These are phyloP conservation scores for Oscheius sp. DNA, from an alignment of 2,888 invertebrate species.

Conservation along the genomic window DNA sequence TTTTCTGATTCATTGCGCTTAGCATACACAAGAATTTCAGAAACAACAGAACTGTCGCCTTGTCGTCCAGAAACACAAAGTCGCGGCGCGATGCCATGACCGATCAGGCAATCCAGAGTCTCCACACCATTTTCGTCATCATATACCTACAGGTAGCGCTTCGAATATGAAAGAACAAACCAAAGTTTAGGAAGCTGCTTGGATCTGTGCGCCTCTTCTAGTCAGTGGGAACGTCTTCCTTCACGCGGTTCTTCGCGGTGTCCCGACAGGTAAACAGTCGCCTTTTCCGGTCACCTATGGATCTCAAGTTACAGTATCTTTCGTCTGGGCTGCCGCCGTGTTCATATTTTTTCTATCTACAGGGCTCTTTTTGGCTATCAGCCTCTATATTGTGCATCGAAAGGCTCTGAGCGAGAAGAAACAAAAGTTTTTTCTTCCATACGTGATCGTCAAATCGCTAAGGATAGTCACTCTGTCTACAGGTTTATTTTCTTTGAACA, in stretches of 20 bases:
- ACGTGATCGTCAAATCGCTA: slow-evolving; percentile 34
- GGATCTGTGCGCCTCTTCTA: slow-evolving; percentile 52
- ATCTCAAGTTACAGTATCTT: slow-evolving; percentile 40
- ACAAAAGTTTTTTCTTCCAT: slow-evolving; percentile 50
- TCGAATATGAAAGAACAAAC: neutral
- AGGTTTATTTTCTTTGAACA: neutral
- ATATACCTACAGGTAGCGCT: slow-evolving; percentile 51
- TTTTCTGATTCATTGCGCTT: neutral
- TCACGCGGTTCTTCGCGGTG: slow-evolving; percentile 50
- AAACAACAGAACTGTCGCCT: neutral
- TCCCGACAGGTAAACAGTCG: neutral
- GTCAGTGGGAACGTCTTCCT: slow-evolving; percentile 55
- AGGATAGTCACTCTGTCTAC: slow-evolving; percentile 17
- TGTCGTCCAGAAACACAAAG: slow-evolving; percentile 21
- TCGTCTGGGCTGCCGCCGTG: slow-evolving; percentile 44
- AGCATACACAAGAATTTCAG: no score
- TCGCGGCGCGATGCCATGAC: slow-evolving; percentile 39
- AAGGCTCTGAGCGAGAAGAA: slow-evolving; percentile 41
- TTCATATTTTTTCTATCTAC: slow-evolving; percentile 50
- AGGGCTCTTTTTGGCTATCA: slow-evolving; percentile 43
- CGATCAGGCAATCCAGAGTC: slow-evolving; percentile 50
- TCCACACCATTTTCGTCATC: slow-evolving; percentile 58
- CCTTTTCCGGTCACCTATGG: neutral
- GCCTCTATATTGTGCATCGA: slow-evolving; percentile 47
- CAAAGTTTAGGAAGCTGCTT: slow-evolving; percentile 50